Evolutionary conservation across 2,888 invertebrate genomes (phyloP).

Genomic region (Stramonita haemastoma): DNA sequence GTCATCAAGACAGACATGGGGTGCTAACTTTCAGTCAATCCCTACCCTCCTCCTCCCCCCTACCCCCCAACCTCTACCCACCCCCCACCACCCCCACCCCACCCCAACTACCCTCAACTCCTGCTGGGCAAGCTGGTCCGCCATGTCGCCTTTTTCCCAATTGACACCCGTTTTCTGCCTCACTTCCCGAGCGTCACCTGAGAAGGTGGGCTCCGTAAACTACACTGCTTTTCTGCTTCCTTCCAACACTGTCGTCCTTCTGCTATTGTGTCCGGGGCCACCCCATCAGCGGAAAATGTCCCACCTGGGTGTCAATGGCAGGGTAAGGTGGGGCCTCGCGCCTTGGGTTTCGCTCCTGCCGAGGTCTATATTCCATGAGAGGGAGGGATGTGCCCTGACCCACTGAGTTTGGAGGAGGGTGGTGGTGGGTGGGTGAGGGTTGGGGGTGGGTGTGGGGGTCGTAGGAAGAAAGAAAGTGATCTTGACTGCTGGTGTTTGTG

Average conservation of each 20-base stretch:
- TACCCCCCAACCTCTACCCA: neutral
- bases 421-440: too few relatives aligned
- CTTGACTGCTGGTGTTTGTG: too few relatives aligned
- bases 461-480: too few relatives aligned
- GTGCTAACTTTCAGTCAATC: neutral
- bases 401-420: too few relatives aligned
- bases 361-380: slow-evolving; percentile 16
- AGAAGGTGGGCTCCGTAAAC: slow-evolving; percentile 19
- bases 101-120: neutral
- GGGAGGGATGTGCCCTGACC: too few relatives aligned
- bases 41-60: neutral
- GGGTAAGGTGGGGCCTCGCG: neutral
- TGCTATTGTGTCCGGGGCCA: neutral
- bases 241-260: neutral
- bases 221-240: neutral
- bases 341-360: neutral
- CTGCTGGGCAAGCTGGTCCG: slow-evolving; percentile 11
- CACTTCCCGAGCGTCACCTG: slow-evolving; percentile 9
- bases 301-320: slow-evolving; percentile 5
- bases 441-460: too few relatives aligned
- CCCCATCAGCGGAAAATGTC: neutral
- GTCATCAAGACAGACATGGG: slow-evolving; percentile 8
- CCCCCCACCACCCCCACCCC: neutral
- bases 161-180: slow-evolving; percentile 30
- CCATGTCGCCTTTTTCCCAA: neutral